Base-by-base conservation (phyloP, 2,113 vertebrate genomes). In the Sitta europaea region DNA sequence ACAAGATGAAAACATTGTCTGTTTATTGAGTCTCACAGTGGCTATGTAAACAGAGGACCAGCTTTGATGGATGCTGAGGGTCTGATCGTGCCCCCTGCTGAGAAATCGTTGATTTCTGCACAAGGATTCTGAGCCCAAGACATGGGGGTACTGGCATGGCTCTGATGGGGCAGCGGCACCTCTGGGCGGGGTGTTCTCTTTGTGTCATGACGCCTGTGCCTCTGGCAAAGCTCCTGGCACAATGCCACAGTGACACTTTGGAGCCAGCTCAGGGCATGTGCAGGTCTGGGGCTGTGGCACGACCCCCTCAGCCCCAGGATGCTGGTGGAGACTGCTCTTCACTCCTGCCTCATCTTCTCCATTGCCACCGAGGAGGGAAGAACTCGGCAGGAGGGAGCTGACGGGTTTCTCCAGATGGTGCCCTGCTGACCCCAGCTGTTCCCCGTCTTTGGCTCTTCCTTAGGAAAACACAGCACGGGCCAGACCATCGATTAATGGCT, bases 371-470 rank as follows among this genome's bases (percentile, higher is more conserved):
- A 77, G 53, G 70, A 89, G 82, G 83, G 92, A 85, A 93, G 86
- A 68, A 7, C 43, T 43, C 3, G 0, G 24, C 67, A 81, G 83
- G 79, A 87, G 79, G 71, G 76, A 92, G 71, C 36, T 19, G n/a
- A 54, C 0, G 16, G 90, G 71, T 85, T 96, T 91, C 66, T 88
- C 88, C 96, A 96, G 92, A 95, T 96, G 97, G 95, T 95, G 93
- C 88, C 93, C 87, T 0, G 2, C 48, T 96, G 96, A 96, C 96
- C 96, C 53, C 71, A 74, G 92, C 62, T 18, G 5, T 93, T 93
- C 97, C 83, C 73, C 2, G 5, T 92, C 94, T 91, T 96, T 4
- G 0, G 45, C 88, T 94, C 88, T 96, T 96, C 96, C 96, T 96
- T 97, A 94, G 68, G 65, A 95, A 96, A 97, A 94, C 97, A 96